Evolutionary conservation across 2,113 vertebrate genomes (phyloP).

Genomic region (Microcebus griseorufus): DNA sequence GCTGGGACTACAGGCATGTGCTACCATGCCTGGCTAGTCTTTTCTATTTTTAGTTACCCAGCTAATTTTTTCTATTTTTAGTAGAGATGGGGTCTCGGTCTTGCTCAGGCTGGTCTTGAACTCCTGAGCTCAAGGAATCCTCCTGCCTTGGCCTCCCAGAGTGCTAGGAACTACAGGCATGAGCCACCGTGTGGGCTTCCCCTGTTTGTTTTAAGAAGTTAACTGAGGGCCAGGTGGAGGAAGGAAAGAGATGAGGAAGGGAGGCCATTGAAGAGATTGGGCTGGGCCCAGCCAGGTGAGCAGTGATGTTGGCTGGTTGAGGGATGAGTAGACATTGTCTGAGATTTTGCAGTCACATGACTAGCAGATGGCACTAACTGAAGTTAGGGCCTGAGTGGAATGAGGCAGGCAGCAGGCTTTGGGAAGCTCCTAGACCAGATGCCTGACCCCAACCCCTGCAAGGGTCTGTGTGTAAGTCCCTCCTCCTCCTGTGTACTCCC

Average conservation of each 20-base stretch:
- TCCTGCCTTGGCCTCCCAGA: too few relatives aligned
- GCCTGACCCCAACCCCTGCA: fast-evolving
- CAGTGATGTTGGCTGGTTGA: background rate
- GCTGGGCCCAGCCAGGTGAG: background rate
- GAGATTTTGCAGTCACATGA: background rate
- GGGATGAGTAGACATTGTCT: background rate
- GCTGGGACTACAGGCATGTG: too few relatives aligned
- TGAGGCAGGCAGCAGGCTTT: background rate
- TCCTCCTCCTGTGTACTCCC: background rate
- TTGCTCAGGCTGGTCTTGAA: too few relatives aligned
- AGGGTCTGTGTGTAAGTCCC: background rate
- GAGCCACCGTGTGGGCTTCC: too few relatives aligned
- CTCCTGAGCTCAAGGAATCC: too few relatives aligned
- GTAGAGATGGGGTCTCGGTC: too few relatives aligned
- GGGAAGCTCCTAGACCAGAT: background rate
- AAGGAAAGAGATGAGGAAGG: background rate
- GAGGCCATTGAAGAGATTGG: background rate
- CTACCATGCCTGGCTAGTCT: too few relatives aligned
- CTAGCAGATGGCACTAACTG: background rate
- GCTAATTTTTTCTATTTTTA: too few relatives aligned
- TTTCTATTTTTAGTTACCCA: too few relatives aligned
- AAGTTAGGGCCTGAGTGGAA: background rate
- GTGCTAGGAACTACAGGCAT: too few relatives aligned
- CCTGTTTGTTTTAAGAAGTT: background rate
- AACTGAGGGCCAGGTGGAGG: background rate